Conservation (phyloP, 2,113 vertebrate species). For the Vimba vimba region DNA sequence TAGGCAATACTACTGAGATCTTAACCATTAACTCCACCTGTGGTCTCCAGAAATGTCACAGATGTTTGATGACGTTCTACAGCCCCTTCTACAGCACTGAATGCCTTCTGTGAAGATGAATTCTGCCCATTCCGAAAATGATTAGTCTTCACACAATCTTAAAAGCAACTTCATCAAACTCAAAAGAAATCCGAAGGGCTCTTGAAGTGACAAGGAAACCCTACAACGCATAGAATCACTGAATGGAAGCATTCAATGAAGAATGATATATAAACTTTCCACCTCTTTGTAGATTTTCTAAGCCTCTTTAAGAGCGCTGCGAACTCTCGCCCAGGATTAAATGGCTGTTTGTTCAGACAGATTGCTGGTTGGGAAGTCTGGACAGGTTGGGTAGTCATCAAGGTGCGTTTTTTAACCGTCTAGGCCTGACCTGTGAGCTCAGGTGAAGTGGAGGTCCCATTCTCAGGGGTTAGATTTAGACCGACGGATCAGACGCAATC, state of each 20-base stretch:
- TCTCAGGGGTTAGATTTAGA: conserved; percentile 50
- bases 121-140: background rate
- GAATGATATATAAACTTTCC: conserved; percentile 6
- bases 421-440: conserved; percentile 31
- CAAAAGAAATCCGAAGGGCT: background rate
- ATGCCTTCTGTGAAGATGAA: background rate
- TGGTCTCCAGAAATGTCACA: conserved; percentile 17
- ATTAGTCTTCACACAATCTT: background rate
- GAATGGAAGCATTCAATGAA: background rate
- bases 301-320: conserved; percentile 10
- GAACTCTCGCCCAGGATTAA: conserved; percentile 52
- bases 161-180: conserved; percentile 8
- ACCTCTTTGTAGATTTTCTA: conserved; percentile 24
- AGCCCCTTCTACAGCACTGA: background rate
- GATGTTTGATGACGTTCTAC: conserved; percentile 17
- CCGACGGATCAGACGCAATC: conserved; percentile 50
- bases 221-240: conserved; percentile 1
- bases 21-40: conserved; percentile 13
- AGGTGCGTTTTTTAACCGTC: conserved; percentile 9
- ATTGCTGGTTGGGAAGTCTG: background rate
- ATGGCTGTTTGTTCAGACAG: conserved; percentile 13
- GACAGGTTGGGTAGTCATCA: background rate
- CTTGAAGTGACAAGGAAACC: conserved; percentile 32
- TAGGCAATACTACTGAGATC: background rate
- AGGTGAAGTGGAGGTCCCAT: conserved; percentile 26